Percentiles rank a stretch among this genome's conserved stretches.
Conservation (phyloP, 1,140 invertebrate species). For the Rhizoglyphus robini region DNA sequence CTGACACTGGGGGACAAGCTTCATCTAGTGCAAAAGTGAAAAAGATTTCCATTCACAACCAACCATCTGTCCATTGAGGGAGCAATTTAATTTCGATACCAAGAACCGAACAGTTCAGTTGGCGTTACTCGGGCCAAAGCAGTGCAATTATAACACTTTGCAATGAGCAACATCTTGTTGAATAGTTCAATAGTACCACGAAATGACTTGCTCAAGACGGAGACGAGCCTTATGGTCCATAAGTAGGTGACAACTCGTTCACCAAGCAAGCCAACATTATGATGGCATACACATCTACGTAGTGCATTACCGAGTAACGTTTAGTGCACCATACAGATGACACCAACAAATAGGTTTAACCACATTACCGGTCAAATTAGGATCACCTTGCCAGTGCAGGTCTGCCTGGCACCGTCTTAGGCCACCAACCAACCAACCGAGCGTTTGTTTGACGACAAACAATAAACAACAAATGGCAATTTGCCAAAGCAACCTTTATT, state of each 20-base stretch:
- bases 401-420: neutral
- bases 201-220: no score
- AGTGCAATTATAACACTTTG: neutral
- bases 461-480: neutral
- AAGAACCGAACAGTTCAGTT: neutral
- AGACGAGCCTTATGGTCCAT: neutral
- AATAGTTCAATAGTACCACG: neutral
- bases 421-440: no score
- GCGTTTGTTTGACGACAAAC: neutral
- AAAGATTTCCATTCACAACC: neutral
- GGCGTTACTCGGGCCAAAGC: neutral
- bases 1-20: no score
- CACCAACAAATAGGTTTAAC: no score
- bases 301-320: no score
- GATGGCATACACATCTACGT: neutral
- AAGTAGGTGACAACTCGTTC: neutral
- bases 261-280: neutral
- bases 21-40: neutral
- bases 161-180: neutral
- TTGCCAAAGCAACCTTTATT: no score
- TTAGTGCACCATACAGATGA: no score
- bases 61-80: neutral
- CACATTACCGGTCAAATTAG: no score
- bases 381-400: neutral
- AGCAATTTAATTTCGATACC: constrained; percentile 4